Evolutionary conservation across 2,888 invertebrate species (phyloP).

Genomic region (Ichneumon xanthorius): DNA sequence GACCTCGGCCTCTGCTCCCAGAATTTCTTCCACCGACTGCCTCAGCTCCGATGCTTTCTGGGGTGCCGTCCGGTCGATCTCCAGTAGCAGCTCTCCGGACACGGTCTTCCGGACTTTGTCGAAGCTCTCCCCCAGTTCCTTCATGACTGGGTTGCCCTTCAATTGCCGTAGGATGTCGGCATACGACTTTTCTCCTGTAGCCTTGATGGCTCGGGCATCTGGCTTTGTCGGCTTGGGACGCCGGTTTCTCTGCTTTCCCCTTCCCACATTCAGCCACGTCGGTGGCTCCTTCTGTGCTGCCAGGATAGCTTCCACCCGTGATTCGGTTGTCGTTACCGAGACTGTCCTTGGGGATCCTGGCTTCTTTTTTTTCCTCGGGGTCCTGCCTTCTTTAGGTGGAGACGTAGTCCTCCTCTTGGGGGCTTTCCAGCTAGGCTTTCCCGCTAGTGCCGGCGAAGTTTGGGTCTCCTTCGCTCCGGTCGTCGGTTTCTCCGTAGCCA

Average conservation of each 20-base stretch:
- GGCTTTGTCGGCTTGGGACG: too few relatives aligned
- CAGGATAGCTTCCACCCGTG: too few relatives aligned
- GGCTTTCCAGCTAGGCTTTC: too few relatives aligned
- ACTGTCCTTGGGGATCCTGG: too few relatives aligned
- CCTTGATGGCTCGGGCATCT: not conserved
- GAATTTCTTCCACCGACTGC: not conserved
- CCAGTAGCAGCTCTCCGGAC: constrained; percentile 7
- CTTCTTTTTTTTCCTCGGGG: too few relatives aligned
- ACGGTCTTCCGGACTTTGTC: constrained; percentile 23
- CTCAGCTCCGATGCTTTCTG: constrained; percentile 17
- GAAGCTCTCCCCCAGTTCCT: not conserved
- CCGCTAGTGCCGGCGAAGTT: not conserved
- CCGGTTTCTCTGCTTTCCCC: too few relatives aligned
- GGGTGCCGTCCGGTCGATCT: not conserved
- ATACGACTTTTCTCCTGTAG: not conserved
- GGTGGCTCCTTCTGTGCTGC: too few relatives aligned
- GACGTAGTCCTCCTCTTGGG: not conserved
- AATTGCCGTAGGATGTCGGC: constrained; percentile 15
- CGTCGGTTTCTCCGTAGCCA: too few relatives aligned
- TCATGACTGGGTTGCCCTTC: not conserved
- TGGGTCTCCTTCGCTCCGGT: not conserved
- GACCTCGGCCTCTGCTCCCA: too few relatives aligned
- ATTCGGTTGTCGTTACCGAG: too few relatives aligned
- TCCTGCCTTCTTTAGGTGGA: not conserved
- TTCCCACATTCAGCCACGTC: too few relatives aligned